phyloP scores from a whole-genome alignment of 2,113 vertebrate species.

The Dicerorhinus sumatrensis region DNA sequence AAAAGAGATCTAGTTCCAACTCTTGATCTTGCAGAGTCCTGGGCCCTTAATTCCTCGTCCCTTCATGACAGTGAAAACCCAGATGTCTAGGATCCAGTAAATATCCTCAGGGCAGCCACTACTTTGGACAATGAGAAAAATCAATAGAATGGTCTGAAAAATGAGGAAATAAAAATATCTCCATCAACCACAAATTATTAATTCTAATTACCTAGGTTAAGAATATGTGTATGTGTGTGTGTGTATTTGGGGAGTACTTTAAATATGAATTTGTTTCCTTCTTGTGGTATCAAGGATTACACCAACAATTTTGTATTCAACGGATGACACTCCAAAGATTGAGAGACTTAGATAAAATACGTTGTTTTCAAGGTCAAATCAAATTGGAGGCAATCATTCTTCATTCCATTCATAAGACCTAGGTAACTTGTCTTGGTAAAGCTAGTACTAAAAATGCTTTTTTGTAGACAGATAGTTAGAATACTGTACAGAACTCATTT shows the following conservation, averaged over 20 bases:
- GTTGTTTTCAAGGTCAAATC: slow-evolving; percentile 85
- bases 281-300: slow-evolving; percentile 32
- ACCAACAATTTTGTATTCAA: slow-evolving; percentile 52
- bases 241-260: background rate
- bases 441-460: slow-evolving; percentile 80
- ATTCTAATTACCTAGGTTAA: background rate
- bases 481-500: slow-evolving; percentile 85
- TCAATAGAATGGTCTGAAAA: background rate
- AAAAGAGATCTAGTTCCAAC: background rate
- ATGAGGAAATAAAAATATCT: background rate
- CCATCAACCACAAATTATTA: slow-evolving; percentile 6
- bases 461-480: slow-evolving; percentile 85
- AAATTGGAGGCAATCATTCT: slow-evolving; percentile 81
- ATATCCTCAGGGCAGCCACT: background rate
- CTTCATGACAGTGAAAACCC: background rate
- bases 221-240: background rate
- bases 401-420: slow-evolving; percentile 79
- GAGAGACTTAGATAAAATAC: slow-evolving; percentile 61
- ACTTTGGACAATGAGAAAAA: background rate
- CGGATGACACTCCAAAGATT: slow-evolving; percentile 56
- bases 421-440: slow-evolving; percentile 83
- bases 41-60: background rate
- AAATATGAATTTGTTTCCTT: background rate
- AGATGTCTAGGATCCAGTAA: background rate
- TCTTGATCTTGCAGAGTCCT: background rate